Conservation (phyloP, 2,797 vertebrate species). For the Emydoidea blandingii region DNA sequence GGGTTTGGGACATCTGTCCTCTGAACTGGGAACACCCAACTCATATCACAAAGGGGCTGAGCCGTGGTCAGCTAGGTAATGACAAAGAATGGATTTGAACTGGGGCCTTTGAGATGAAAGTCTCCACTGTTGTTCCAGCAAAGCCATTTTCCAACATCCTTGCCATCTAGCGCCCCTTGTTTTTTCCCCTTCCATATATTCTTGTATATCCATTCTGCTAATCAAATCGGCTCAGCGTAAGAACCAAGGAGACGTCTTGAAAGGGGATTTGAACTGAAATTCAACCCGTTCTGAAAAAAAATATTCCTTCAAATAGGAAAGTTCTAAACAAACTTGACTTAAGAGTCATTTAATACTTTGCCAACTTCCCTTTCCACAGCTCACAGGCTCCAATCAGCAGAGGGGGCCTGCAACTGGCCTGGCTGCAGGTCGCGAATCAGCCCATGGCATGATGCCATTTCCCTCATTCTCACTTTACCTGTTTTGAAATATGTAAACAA, state of each 20-base stretch:
- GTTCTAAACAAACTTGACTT: slow-evolving; percentile 21
- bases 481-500: neutral
- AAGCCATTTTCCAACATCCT: neutral
- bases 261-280: slow-evolving; percentile 21
- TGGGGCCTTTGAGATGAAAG: neutral
- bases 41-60: neutral
- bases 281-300: neutral
- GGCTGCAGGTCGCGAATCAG: rapidly evolving
- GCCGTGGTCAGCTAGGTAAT: too few species aligned
- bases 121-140: neutral
- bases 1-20: neutral
- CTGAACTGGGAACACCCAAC: neutral
- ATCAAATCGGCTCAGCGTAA: neutral
- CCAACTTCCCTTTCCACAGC: neutral
- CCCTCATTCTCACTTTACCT: rapidly evolving
- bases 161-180: rapidly evolving
- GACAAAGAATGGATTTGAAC: neutral
- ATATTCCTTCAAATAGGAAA: neutral
- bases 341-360: neutral
- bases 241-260: neutral
- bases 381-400: rapidly evolving
- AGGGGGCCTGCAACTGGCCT: rapidly evolving
- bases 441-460: rapidly evolving
- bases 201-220: rapidly evolving
- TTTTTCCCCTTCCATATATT: neutral